Conservation (phyloP, 2,797 vertebrate genomes). For the Rallus crepitans region DNA sequence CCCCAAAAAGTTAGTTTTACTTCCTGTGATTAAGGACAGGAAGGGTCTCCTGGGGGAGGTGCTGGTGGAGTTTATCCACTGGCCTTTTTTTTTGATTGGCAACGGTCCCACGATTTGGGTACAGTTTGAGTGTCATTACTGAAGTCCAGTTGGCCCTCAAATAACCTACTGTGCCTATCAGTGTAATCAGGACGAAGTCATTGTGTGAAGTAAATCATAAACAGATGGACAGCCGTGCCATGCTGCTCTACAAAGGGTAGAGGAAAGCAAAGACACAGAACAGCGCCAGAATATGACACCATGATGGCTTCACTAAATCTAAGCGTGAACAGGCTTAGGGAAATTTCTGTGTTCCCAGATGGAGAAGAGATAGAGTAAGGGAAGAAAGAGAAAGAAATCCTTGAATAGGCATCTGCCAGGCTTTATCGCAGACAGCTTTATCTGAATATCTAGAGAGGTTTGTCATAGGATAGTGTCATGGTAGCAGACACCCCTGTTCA, state of each 20-base stretch:
- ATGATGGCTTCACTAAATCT: conserved; percentile 29
- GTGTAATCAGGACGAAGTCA: conserved; percentile 57
- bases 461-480: background rate
- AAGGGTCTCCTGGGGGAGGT: background rate
- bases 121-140: conserved; percentile 13
- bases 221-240: conserved; percentile 56
- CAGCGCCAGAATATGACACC: conserved; percentile 6
- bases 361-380: background rate
- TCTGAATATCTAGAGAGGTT: conserved; percentile 35
- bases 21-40: background rate
- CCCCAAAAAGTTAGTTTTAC: background rate
- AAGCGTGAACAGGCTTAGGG: conserved; percentile 11
- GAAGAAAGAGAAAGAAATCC: conserved; percentile 10
- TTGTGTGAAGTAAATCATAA: conserved; percentile 69
- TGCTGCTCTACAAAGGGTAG: conserved; percentile 40
- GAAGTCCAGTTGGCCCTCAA: conserved; percentile 50
- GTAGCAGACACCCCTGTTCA: background rate
- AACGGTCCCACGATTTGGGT: background rate
- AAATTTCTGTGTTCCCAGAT: conserved; percentile 37
- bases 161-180: conserved; percentile 67
- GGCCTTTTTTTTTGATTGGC: background rate
- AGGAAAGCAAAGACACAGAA: conserved; percentile 21
- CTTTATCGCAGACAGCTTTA: conserved; percentile 3
- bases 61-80: background rate
- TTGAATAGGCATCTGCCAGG: background rate